A percentile compares a stretch with the other conserved stretches of the same genome.
Evolutionary conservation across 2,113 vertebrate genomes (phyloP).

Genomic region (Myiozetetes cayanensis): DNA sequence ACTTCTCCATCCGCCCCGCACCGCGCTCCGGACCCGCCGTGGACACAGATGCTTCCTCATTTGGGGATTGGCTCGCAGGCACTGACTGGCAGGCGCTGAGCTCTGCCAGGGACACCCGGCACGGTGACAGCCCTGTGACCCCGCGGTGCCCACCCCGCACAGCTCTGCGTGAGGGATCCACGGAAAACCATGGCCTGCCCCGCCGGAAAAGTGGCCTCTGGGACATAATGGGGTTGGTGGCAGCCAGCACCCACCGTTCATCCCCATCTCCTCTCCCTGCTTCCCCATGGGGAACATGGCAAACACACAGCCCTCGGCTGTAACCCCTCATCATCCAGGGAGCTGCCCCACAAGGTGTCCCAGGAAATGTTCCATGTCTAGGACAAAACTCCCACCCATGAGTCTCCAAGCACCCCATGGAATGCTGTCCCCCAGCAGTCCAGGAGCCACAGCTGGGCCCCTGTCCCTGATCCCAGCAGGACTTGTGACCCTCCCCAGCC

Average conservation of each 20-base stretch:
- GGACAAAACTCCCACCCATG: background rate
- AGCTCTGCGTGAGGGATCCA: background rate
- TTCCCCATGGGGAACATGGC: fast-evolving
- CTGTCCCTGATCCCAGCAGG: background rate
- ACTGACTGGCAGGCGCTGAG: constrained; percentile 58
- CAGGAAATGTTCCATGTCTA: background rate
- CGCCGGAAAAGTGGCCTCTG: background rate
- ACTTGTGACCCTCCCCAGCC: background rate
- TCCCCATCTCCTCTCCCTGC: background rate
- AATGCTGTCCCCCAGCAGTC: background rate
- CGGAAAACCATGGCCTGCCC: fast-evolving
- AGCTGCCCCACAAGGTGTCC: background rate
- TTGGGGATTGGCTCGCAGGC: constrained; percentile 51
- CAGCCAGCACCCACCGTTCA: background rate
- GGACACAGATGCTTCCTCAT: constrained; percentile 73
- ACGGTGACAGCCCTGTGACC: background rate
- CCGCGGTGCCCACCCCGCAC: fast-evolving
- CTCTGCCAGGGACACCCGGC: background rate
- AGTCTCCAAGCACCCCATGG: background rate
- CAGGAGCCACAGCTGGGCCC: background rate
- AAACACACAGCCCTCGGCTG: background rate
- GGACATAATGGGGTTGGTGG: background rate
- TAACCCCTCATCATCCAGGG: background rate
- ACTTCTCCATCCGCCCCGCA: constrained; percentile 41
- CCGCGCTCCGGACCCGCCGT: background rate